phyloP scores from a whole-genome alignment of 2,113 vertebrate genomes.

The Columbina picui region DNA sequence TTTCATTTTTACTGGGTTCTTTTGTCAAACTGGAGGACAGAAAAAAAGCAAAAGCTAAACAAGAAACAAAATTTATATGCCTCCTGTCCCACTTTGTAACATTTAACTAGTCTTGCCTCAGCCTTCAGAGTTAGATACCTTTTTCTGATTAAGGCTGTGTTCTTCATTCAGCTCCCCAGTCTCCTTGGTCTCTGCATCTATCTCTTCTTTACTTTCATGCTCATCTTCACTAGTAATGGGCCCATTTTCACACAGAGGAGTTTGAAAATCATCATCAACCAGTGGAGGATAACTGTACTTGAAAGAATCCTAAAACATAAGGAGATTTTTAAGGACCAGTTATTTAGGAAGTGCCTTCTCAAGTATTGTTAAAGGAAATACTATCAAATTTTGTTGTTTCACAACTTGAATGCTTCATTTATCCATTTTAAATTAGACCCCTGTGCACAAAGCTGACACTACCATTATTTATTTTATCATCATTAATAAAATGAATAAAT shows the following conservation, averaged over 20 bases:
- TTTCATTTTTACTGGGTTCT: not conserved
- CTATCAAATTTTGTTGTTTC: not conserved
- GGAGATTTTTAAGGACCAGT: not conserved
- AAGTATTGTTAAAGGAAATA: not conserved
- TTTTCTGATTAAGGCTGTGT: conserved; percentile 81
- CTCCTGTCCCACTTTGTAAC: not conserved
- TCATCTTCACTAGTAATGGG: conserved; percentile 92
- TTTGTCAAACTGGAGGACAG: not conserved
- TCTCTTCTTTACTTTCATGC: conserved; percentile 87
- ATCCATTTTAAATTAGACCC: not conserved
- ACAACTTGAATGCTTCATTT: not conserved
- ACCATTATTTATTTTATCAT: not conserved
- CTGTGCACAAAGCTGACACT: not conserved
- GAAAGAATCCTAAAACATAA: conserved; percentile 87
- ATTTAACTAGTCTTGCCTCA: not conserved
- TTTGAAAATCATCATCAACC: conserved; percentile 96
- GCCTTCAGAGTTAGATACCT: conserved; percentile 79
- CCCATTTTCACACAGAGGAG: conserved; percentile 92
- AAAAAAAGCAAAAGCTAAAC: not conserved
- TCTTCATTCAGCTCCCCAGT: conserved; percentile 84
- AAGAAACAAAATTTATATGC: not conserved
- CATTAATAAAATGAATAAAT: not conserved
- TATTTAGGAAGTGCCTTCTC: not conserved
- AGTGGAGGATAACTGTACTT: conserved; percentile 97
- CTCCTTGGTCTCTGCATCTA: conserved; percentile 85